phyloP scores from a whole-genome alignment of 2,113 vertebrate species.

The Megaceryle torquata region DNA sequence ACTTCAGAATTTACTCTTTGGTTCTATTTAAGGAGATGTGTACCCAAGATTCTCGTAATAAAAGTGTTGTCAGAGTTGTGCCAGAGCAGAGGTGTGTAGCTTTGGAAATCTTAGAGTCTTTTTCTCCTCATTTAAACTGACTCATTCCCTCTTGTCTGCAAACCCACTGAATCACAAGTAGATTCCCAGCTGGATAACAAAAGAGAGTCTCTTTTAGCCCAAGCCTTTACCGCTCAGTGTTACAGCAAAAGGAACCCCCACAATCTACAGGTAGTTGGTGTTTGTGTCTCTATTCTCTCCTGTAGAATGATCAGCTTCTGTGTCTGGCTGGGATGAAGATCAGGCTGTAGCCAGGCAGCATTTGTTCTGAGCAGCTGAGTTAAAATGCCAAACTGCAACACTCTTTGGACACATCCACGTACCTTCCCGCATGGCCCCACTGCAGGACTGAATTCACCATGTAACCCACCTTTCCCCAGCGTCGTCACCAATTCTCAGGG shows the following conservation, averaged over 20 bases:
- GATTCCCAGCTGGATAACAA: background rate
- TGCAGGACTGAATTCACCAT: background rate
- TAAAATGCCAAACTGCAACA: background rate
- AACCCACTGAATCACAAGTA: background rate
- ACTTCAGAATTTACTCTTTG: background rate
- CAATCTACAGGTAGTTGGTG: background rate
- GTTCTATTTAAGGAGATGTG: background rate
- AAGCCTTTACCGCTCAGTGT: background rate
- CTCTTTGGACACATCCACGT: accelerated
- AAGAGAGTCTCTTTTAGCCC: background rate
- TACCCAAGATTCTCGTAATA: background rate
- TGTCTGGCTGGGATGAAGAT: background rate
- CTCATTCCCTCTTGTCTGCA: background rate
- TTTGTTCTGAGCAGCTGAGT: background rate
- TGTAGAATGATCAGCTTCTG: background rate
- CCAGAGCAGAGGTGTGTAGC: background rate
- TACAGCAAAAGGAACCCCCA: background rate
- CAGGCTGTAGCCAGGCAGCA: background rate
- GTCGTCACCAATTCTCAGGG: background rate
- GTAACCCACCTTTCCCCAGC: background rate
- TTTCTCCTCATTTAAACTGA: background rate
- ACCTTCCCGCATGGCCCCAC: background rate
- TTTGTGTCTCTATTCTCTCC: background rate
- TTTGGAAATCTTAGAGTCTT: background rate
- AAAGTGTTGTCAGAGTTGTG: background rate